A percentile compares a stretch with the other conserved stretches of the same genome.
These are phyloP conservation scores for Erebia palarica DNA, from an alignment of 2,888 invertebrate genomes.

Conservation along the genomic window DNA sequence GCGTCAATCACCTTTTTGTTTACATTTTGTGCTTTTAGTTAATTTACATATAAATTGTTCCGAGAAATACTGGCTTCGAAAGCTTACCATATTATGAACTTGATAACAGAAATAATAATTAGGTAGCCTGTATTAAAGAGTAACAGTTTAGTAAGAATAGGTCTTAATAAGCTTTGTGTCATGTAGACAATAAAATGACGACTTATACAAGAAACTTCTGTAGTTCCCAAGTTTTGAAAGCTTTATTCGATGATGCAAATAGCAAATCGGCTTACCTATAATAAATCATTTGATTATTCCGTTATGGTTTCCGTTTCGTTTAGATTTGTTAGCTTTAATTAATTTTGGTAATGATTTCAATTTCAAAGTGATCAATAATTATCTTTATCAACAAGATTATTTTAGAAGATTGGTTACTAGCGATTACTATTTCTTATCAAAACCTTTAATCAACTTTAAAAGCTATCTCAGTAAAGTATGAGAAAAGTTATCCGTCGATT, in stretches of 20 bases:
- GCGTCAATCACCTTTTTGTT: constrained; percentile 54
- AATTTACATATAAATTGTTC: constrained; percentile 75
- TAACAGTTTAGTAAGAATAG: neutral
- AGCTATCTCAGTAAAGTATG: neutral
- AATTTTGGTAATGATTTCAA: neutral
- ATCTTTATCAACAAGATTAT: neutral
- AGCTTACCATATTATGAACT: constrained; percentile 21
- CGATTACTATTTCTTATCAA: neutral
- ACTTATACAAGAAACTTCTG: neutral
- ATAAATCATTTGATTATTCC: too few relatives aligned
- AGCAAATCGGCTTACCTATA: neutral
- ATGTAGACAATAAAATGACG: neutral
- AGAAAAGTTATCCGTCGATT: too few relatives aligned
- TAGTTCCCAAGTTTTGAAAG: neutral
- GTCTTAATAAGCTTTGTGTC: neutral
- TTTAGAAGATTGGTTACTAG: neutral
- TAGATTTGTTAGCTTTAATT: too few relatives aligned
- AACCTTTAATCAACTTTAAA: neutral
- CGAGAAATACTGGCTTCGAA: constrained; percentile 59
- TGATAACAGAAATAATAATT: constrained; percentile 1
- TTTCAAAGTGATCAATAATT: neutral
- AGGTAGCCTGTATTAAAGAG: neutral
- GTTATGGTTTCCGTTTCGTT: neutral
- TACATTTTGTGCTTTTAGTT: constrained; percentile 57
- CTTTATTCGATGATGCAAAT: neutral